Conservation (phyloP, 2,888 invertebrate species). For the Netelia virgata region DNA sequence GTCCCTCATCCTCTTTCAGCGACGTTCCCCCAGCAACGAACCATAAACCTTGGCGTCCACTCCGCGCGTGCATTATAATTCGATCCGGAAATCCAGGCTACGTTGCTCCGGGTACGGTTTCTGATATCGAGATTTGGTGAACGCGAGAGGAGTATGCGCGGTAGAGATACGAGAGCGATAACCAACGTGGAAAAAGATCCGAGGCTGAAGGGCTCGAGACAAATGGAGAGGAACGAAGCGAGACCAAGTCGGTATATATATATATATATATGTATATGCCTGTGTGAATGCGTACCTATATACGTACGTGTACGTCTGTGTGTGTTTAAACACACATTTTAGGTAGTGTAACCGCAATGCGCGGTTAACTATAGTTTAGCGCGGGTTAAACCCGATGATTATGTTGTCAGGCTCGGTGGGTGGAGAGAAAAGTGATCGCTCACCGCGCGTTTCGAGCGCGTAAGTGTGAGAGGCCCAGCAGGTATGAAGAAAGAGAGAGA, state of each 20-base stretch:
- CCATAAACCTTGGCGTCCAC: slow-evolving; percentile 12
- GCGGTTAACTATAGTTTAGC: slow-evolving; percentile 83
- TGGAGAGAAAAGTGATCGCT: slow-evolving; percentile 83
- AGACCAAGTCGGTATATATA: slow-evolving; percentile 15
- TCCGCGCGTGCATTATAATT: slow-evolving; percentile 3
- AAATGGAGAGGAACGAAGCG: slow-evolving; percentile 20
- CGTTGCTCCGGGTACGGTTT: background rate
- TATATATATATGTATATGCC: background rate
- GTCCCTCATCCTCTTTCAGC: slow-evolving; percentile 34
- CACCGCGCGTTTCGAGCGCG: slow-evolving; percentile 74
- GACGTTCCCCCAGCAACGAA: background rate
- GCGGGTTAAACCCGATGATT: slow-evolving; percentile 84
- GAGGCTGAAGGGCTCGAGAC: background rate
- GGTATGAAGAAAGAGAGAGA: slow-evolving; percentile 55
- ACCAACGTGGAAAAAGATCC: slow-evolving; percentile 10
- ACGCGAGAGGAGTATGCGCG: background rate
- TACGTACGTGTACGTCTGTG: slow-evolving; percentile 45
- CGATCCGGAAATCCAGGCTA: slow-evolving; percentile 29
- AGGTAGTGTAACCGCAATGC: slow-evolving; percentile 81
- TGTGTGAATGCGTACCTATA: background rate
- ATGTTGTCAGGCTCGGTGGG: slow-evolving; percentile 83
- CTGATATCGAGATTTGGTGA: slow-evolving; percentile 1
- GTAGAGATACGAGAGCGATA: background rate
- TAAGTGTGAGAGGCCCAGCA: slow-evolving; percentile 44
- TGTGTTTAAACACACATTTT: slow-evolving; percentile 82